Evolutionary conservation across 2,113 vertebrate species (phyloP).

Genomic region (Solea solea): DNA sequence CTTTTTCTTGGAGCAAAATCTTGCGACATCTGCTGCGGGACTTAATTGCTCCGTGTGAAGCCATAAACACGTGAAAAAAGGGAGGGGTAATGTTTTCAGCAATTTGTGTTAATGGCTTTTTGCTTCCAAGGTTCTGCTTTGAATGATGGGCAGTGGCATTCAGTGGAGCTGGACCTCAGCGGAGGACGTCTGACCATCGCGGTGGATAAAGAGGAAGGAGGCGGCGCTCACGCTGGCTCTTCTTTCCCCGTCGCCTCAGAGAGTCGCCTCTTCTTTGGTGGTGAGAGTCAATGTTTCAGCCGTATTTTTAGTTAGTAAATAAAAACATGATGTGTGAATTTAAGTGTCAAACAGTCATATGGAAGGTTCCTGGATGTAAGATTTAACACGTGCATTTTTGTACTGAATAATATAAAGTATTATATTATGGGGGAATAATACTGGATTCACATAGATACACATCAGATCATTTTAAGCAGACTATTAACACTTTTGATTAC

Average conservation of each 20-base stretch:
- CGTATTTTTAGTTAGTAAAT: no score
- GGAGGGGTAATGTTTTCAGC: neutral
- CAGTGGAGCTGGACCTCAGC: constrained; percentile 81
- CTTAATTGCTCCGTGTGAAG: constrained; percentile 1
- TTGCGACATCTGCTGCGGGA: constrained; percentile 1
- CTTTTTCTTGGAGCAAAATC: neutral
- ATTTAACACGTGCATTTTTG: no score
- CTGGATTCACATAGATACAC: no score
- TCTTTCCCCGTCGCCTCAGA: constrained; percentile 78
- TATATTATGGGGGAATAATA: no score
- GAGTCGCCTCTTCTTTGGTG: constrained; percentile 87
- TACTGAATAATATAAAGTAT: no score
- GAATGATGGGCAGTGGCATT: constrained; percentile 94
- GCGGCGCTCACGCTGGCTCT: constrained; percentile 61
- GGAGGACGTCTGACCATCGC: constrained; percentile 82
- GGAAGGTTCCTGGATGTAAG: no score
- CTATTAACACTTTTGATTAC: no score
- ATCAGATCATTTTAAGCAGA: no score
- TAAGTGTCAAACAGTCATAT: no score
- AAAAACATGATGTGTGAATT: neutral
- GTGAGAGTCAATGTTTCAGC: constrained; percentile 67
- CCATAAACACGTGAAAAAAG: neutral
- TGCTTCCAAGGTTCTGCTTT: constrained; percentile 81
- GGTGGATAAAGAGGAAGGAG: constrained; percentile 82
- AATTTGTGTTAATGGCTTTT: constrained; percentile 5